phyloP scores from a whole-genome alignment of 2,888 invertebrate species.

The Pristionchus arcanus region DNA sequence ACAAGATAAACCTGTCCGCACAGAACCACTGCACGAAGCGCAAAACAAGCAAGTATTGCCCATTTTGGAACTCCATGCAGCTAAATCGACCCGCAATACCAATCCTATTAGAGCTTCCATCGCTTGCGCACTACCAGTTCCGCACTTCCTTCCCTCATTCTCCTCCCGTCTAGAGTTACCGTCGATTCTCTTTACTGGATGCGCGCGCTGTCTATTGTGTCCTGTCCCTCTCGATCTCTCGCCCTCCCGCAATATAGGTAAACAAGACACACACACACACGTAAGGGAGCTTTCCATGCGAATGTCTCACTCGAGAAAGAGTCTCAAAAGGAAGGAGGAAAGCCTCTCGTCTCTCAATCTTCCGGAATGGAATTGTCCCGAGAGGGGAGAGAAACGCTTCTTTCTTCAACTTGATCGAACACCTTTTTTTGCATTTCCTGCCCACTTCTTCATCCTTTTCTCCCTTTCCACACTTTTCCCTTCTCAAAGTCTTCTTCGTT shows the following conservation, averaged over 20 bases:
- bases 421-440: slow-evolving; percentile 49
- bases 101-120: slow-evolving; percentile 15
- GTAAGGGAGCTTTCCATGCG: slow-evolving; percentile 20
- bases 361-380: slow-evolving; percentile 37
- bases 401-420: slow-evolving; percentile 36
- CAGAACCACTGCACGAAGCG: not conserved
- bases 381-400: slow-evolving; percentile 21
- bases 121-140: slow-evolving; percentile 30
- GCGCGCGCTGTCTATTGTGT: not conserved
- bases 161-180: slow-evolving; percentile 25
- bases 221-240: not conserved
- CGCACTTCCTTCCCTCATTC: not conserved
- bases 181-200: slow-evolving; percentile 9
- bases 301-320: not conserved
- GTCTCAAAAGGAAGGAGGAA: not conserved
- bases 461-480: slow-evolving; percentile 31
- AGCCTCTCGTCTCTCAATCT: not conserved
- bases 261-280: slow-evolving; percentile 32
- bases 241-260: slow-evolving; percentile 37
- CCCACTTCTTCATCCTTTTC: slow-evolving; percentile 16
- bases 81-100: not conserved
- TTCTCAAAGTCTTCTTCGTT: not conserved
- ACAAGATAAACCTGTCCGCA: no score
- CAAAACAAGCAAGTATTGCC: no score
- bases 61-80: no score